A percentile compares a stretch with the other conserved stretches of the same genome.
Conservation (phyloP, 2,888 invertebrate genomes). For the Rosalia funebris region DNA sequence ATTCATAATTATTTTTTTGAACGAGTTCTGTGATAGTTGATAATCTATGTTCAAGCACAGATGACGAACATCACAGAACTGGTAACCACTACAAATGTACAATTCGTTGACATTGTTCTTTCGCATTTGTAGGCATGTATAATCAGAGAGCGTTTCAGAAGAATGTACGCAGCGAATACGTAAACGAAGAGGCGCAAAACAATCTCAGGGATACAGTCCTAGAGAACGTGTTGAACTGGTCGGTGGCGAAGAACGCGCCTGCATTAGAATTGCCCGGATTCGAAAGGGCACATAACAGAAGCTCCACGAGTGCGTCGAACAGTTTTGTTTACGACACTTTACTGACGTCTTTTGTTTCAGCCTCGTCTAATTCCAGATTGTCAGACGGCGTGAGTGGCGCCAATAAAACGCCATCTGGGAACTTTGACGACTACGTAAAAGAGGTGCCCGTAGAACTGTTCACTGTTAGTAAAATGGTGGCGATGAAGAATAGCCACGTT, state of each 20-base stretch:
- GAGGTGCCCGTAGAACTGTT: constrained; percentile 62
- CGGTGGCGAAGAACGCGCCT: constrained; percentile 58
- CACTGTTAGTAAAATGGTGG: constrained; percentile 59
- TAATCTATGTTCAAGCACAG: too few species aligned
- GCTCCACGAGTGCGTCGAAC: constrained; percentile 25
- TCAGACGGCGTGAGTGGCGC: constrained; percentile 41
- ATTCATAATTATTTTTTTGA: too few species aligned
- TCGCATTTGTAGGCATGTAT: constrained; percentile 53
- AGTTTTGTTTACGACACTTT: not conserved
- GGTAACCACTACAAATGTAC: too few species aligned
- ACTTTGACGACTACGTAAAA: constrained; percentile 55
- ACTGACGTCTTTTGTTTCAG: constrained; percentile 32
- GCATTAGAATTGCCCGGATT: constrained; percentile 49
- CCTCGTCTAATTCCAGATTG: constrained; percentile 43
- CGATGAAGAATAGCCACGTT: constrained; percentile 31
- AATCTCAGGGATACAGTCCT: constrained; percentile 48
- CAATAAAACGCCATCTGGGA: constrained; percentile 15
- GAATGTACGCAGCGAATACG: constrained; percentile 19
- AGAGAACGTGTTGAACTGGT: constrained; percentile 62
- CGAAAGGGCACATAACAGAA: constrained; percentile 32
- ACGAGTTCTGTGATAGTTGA: too few species aligned
- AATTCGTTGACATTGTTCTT: too few species aligned
- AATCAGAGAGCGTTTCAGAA: constrained; percentile 46
- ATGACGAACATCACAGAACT: too few species aligned
- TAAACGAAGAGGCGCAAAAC: constrained; percentile 24